phyloP scores from a whole-genome alignment of 2,888 invertebrate species.

The Brachycybe producta region DNA sequence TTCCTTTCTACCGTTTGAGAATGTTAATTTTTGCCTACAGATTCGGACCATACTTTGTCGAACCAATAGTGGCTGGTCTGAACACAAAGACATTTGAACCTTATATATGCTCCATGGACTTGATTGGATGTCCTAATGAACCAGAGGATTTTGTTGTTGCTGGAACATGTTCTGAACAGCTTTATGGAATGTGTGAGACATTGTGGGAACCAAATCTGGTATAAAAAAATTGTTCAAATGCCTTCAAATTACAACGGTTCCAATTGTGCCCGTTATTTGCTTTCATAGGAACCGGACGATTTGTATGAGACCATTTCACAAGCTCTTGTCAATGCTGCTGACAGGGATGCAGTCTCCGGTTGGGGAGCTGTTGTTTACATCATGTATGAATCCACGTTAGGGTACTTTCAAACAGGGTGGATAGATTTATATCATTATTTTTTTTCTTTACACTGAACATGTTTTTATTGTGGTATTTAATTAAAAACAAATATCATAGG shows the following conservation, averaged over 20 bases:
- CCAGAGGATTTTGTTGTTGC: conserved; percentile 96
- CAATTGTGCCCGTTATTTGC: background rate
- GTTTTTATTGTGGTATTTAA: background rate
- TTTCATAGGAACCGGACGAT: conserved; percentile 58
- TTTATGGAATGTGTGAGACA: conserved; percentile 94
- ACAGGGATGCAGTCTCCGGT: conserved; percentile 93
- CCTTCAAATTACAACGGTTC: too few relatives aligned
- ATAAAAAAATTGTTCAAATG: conserved; percentile 15
- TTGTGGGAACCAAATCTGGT: conserved; percentile 77
- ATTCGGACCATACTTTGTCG: conserved; percentile 96
- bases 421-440: background rate
- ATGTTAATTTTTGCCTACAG: conserved; percentile 36
- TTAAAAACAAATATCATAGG: too few relatives aligned
- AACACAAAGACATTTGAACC: conserved; percentile 68
- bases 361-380: conserved; percentile 96
- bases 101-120: conserved; percentile 85
- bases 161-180: conserved; percentile 80
- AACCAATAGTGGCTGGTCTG: conserved; percentile 89
- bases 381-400: conserved; percentile 47
- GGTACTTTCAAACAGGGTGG: background rate
- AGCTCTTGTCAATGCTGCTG: conserved; percentile 84
- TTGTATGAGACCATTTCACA: conserved; percentile 94
- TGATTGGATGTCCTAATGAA: conserved; percentile 80
- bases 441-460: too few relatives aligned
- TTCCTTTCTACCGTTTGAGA: background rate